phyloP scores from a whole-genome alignment of 2,888 invertebrate genomes.

The Andrena bucephala region DNA sequence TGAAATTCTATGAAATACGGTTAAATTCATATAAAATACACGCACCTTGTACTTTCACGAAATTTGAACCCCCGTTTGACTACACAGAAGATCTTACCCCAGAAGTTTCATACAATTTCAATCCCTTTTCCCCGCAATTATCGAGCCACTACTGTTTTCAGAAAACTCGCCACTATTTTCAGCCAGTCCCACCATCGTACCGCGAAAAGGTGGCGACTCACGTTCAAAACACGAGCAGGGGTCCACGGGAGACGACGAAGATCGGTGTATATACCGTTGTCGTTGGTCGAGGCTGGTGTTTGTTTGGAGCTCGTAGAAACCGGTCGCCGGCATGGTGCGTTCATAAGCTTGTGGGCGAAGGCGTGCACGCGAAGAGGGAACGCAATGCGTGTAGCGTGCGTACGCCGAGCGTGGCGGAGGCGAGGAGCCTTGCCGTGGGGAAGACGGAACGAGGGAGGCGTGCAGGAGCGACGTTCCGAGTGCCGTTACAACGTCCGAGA shows the following conservation, averaged over 20 bases:
- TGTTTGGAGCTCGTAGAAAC: conserved; percentile 61
- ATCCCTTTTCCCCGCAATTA: no score
- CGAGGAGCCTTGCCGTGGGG: conserved; percentile 40
- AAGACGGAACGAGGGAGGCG: conserved; percentile 42
- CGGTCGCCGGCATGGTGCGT: conserved; percentile 54
- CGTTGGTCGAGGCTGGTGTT: conserved; percentile 57
- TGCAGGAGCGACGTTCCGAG: conserved; percentile 58
- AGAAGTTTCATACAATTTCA: no score
- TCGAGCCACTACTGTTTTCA: no score
- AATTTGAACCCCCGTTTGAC: neutral
- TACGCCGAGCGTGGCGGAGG: conserved; percentile 22
- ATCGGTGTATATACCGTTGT: conserved; percentile 63
- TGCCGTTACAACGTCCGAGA: conserved; percentile 72
- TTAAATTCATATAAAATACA: neutral
- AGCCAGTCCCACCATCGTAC: neutral
- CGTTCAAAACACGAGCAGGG: conserved; percentile 26
- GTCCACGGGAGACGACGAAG: conserved; percentile 43
- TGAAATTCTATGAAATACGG: neutral
- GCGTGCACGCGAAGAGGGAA: conserved; percentile 8
- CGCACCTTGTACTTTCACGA: neutral
- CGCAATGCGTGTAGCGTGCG: conserved; percentile 11
- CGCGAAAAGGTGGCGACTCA: neutral
- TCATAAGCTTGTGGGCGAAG: conserved; percentile 32
- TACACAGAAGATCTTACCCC: no score
- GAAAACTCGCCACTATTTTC: no score